These are phyloP conservation scores for Lochmaea crataegi DNA, from an alignment of 2,888 invertebrate genomes.

Conservation along the genomic window DNA sequence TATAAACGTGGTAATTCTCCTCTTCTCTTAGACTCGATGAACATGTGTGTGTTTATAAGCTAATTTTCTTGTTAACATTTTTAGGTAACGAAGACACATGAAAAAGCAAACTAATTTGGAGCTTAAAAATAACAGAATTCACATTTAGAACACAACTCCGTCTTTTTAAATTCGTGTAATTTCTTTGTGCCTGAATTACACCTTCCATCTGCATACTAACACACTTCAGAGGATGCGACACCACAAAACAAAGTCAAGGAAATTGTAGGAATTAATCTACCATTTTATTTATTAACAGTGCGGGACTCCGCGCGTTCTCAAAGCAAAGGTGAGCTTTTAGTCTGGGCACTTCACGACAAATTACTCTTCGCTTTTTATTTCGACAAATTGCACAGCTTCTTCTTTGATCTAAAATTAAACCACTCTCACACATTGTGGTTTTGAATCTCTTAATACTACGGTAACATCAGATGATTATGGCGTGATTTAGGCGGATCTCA, in stretches of 20 bases:
- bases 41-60: no score
- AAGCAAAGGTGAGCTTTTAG: constrained; percentile 37
- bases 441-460: constrained; percentile 13
- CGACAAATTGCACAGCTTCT: constrained; percentile 32
- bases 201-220: constrained; percentile 23
- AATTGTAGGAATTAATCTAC: constrained; percentile 49
- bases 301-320: constrained; percentile 12
- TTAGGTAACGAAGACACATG: no score
- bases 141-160: neutral
- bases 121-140: neutral
- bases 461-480: neutral
- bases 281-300: constrained; percentile 43
- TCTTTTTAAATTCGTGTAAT: constrained; percentile 8
- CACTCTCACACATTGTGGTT: constrained; percentile 21
- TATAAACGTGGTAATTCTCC: no score
- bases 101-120: neutral
- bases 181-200: constrained; percentile 5
- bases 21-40: no score
- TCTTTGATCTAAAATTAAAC: constrained; percentile 37
- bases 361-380: constrained; percentile 35
- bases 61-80: no score
- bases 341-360: constrained; percentile 41
- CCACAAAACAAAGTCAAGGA: constrained; percentile 48
- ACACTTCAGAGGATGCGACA: constrained; percentile 39
- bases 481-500: neutral